Base-by-base conservation (phyloP, 2,113 vertebrate genomes). In the Chaetops frenatus region DNA sequence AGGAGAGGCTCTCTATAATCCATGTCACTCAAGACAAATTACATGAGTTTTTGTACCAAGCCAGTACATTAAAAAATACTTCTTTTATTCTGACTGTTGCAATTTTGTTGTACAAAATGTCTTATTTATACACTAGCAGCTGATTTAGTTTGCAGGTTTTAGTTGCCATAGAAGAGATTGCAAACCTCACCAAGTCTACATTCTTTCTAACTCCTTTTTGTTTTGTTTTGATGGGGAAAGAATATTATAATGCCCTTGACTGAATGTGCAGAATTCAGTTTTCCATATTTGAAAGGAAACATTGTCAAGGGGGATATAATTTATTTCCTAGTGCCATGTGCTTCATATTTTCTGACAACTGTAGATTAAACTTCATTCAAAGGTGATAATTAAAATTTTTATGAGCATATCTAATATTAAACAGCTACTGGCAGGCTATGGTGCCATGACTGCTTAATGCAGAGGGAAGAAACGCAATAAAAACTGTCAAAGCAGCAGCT, bases 371-470 rank as follows among this genome's bases (percentile, higher is more conserved):
- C 92, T 93, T 97, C 80, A 91, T 93, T 97, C 94, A 90, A 91
- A 96, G 90, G 92, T 93, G 94, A 86, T 97, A 95, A 96, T 96
- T 96, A 97, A 96, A 96, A 88, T 92, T 97, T 96, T 97, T 95
- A 97, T 96, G 94, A 92, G 95, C 83, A 58, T 90, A 96, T 95
- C 92, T 95, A 97, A 96, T 96, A 96, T 95, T 96, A 92, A 96
- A 97, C 88, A 96, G 93, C 86, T 81, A 88, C 94, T 91, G 83
- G 77, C 82, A 95, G 62, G 94, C 73, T 86, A 45, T 10, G 50
- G 82, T 91, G 90, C 86, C 65, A 81, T 38, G 67, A 86, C 90
- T 96, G 72, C 93, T 91, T 88, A 97, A 96, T 86, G 90, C 86
- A 86, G 86, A 48, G 38, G 61, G 88, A 92, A 93, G 58, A 90